These are phyloP conservation scores for Brachyhypopomus occidentalis DNA, from an alignment of 2,113 vertebrate species.

Conservation along the genomic window DNA sequence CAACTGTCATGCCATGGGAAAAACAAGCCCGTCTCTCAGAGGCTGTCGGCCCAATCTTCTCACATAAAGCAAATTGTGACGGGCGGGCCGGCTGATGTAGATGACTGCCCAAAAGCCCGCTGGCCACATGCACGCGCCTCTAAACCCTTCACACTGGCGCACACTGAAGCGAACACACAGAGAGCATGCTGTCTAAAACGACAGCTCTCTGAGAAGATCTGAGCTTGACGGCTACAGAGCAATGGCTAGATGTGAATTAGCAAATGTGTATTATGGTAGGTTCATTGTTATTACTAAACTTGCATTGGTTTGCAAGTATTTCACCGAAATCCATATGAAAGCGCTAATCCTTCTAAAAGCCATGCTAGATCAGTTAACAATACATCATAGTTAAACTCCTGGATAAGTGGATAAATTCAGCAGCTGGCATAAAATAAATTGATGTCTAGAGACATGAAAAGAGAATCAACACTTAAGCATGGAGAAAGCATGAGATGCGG, in stretches of 20 bases:
- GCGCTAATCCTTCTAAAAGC: neutral
- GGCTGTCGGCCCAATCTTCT: neutral
- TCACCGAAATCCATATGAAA: neutral
- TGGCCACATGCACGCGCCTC: neutral
- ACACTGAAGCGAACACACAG: neutral
- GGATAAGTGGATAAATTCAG: neutral
- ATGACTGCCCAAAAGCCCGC: neutral
- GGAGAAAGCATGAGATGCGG: slow-evolving; percentile 22
- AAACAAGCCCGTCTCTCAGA: neutral
- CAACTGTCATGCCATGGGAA: neutral
- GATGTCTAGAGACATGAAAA: slow-evolving; percentile 17
- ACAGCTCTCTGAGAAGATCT: neutral
- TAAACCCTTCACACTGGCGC: neutral
- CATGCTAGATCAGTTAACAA: neutral
- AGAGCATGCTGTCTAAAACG: neutral
- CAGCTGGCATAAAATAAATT: neutral
- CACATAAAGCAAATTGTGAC: slow-evolving; percentile 6
- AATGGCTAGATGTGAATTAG: neutral
- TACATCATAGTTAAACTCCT: neutral
- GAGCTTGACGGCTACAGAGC: neutral
- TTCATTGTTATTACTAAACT: neutral
- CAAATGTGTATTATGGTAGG: neutral
- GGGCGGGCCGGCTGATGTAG: neutral
- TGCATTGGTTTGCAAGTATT: neutral
- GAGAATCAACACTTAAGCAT: slow-evolving; percentile 18